Evolutionary conservation across 2,113 vertebrate species (phyloP), one percentile per base, ranked within the genome.

Genomic region (Hippocampus mohnikei): DNA sequence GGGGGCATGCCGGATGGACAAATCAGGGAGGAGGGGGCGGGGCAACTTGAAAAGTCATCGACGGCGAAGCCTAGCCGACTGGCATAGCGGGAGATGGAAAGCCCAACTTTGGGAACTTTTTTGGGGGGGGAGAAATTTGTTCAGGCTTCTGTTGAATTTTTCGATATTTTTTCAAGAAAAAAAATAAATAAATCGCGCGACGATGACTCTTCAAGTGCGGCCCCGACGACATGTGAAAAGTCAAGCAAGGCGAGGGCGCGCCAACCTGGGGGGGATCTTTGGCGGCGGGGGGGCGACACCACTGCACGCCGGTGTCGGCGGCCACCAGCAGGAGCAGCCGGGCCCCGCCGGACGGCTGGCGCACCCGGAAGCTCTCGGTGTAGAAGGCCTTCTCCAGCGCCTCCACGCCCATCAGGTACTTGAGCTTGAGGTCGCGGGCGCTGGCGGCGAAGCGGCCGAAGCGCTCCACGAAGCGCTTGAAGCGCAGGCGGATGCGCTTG

Each of bases 321-420:
- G 93, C 93, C 89, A 99, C 94, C 79, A 94, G 74, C 87, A 98
- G 91, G 73, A 93, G 92, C 92, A 93, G 93, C 76, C 90, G 91
- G 33, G 33, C 33, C 70, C 94, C 94, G 3, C 88, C 89, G 76
- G 91, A 84, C 23, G 93, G 91, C 41, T 98, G 94, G 83, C 89
- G 94, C 75, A 98, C 95, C 83, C 93, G 91, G 91, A 99, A 99
- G 66, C 92, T 91, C 74, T 99, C 97, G n/a, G 95, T 95, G 91
- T 96, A 98, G 93, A 98, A 96, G 69, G 91, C 91, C 66, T 93
- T 88, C 87, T 97, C 95, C 87, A 99, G 93, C 18, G 90, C 92
- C 92, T 99, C 96, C 88, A 98, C 91, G 91, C 96, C 98, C 88
- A 98, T 96, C 80, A 99, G 93, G 88, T 99, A 99, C 70, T 98